These are phyloP conservation scores for Peromyscus attwateri DNA, from an alignment of 2,797 vertebrate species.

Conservation along the genomic window DNA sequence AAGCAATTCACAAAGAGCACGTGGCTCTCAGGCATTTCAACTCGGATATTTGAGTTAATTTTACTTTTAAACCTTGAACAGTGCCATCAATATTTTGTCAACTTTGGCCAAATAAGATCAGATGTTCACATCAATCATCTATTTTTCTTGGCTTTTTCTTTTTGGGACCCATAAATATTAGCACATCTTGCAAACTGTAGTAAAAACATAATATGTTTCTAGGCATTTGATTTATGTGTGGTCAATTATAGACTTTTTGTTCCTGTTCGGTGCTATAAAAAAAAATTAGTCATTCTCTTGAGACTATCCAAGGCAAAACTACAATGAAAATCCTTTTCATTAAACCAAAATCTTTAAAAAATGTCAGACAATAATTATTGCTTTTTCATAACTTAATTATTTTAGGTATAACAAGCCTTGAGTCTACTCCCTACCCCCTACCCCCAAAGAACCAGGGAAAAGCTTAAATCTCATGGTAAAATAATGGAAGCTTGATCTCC, in stretches of 20 bases:
- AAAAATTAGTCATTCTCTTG: slow-evolving; percentile 25
- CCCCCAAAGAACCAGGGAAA: not conserved
- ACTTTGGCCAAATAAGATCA: slow-evolving; percentile 53
- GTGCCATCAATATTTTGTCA: slow-evolving; percentile 56
- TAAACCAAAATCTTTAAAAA: slow-evolving; percentile 48
- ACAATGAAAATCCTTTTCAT: slow-evolving; percentile 28
- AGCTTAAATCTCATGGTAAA: not conserved
- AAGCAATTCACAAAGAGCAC: not conserved
- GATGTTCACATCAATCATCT: slow-evolving; percentile 39
- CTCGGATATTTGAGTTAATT: slow-evolving; percentile 45
- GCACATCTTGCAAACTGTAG: slow-evolving; percentile 20
- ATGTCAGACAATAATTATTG: not conserved
- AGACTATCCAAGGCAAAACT: not conserved
- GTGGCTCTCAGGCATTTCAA: slow-evolving; percentile 20
- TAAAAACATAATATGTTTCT: slow-evolving; percentile 56
- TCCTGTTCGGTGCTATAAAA: slow-evolving; percentile 19
- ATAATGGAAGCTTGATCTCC: not conserved
- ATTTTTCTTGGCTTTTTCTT: slow-evolving; percentile 57
- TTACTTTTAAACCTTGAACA: slow-evolving; percentile 60
- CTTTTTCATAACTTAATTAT: slow-evolving; percentile 9
- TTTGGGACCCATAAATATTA: slow-evolving; percentile 25
- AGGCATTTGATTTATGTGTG: slow-evolving; percentile 18
- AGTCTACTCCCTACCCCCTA: not conserved
- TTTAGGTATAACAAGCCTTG: not conserved
- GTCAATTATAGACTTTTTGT: slow-evolving; percentile 43